Evolutionary conservation across 1,140 invertebrate species (phyloP), one percentile per base, ranked within the genome.

Genomic region (Adoxophyes honmai): DNA sequence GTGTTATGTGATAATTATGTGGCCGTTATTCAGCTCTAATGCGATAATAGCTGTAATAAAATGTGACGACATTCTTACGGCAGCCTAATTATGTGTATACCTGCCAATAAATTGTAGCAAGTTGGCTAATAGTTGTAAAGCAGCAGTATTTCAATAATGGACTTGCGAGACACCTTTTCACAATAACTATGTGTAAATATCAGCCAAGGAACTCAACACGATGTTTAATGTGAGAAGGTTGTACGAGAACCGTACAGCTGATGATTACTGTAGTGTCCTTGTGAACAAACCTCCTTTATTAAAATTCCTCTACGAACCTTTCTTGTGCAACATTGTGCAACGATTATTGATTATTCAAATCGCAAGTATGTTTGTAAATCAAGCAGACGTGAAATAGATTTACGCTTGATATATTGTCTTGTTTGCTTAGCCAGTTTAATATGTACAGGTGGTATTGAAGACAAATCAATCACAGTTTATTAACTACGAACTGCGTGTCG

Each of bases 21-120:
- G 42, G 21, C 21, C 42, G 42, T 48, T 48, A 48, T 48, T 21
- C 16, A n/a, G 21, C 42, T 21, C 21, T 48, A 48, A 48, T 48
- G 42, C 16, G 42, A 48, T 48, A 48, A 48, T 48, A 48, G 42
- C 21, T 18, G 42, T 48, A 48, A 48, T 48, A 33, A 14, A 48
- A 28, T 28, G 21, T 48, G 42, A 48, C 42, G 42, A 48, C 21
- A 48, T 48, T 11, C 21, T 16, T 13, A 28, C 18, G 42, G 21
- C 21, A 28, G 21, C 21, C 21, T 28, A 28, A 48, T 48, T 48
- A 48, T 48, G 42, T n/a, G 16, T 28, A 28, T 21, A 48, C 42
- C 42, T 48, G 39, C 39, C 39, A 15, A 39, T 39, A 44, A 10
- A 21, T 15, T 44, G 42, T 28, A 3, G 21, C 21, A 28, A 3